Percentiles rank a stretch among this genome's conserved stretches.
Evolutionary conservation across 2,888 invertebrate species (phyloP).

Genomic region (Agrochola litura): DNA sequence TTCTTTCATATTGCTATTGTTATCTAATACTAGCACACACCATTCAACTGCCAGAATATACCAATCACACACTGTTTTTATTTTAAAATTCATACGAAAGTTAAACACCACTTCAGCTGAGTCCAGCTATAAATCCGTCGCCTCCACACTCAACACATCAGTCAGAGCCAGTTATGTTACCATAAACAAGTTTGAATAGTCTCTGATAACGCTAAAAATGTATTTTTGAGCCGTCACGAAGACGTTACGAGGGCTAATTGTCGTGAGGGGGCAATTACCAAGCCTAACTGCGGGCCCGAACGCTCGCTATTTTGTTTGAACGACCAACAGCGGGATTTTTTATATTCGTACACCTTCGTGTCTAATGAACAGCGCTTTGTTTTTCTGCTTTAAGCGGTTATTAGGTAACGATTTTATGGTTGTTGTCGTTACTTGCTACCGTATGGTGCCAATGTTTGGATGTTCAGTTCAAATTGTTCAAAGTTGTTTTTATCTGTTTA

Average conservation of each 20-base stretch:
- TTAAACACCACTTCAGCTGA: constrained; percentile 2
- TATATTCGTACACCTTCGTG: constrained; percentile 61
- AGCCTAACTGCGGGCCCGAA: constrained; percentile 72
- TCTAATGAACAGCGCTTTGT: constrained; percentile 63
- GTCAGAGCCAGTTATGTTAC: constrained; percentile 52
- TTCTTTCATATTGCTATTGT: not conserved
- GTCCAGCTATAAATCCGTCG: constrained; percentile 28
- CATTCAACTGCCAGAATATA: not conserved
- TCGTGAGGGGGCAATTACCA: constrained; percentile 77
- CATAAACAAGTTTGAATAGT: constrained; percentile 64
- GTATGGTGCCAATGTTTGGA: constrained; percentile 25
- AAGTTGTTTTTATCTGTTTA: constrained; percentile 25
- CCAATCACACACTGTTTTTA: not conserved
- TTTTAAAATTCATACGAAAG: constrained; percentile 24
- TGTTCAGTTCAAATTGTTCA: not conserved
- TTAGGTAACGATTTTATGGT: constrained; percentile 53
- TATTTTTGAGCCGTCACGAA: constrained; percentile 76
- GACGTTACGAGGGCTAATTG: constrained; percentile 81
- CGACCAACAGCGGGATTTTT: constrained; percentile 61
- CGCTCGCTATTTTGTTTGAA: constrained; percentile 62
- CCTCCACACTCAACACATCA: constrained; percentile 52
- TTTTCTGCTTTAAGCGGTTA: constrained; percentile 48
- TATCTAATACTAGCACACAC: not conserved
- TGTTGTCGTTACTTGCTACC: constrained; percentile 16
- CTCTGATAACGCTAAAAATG: constrained; percentile 72